A percentile compares a stretch with the other conserved stretches of the same genome.
Evolutionary conservation across 2,113 vertebrate genomes (phyloP).

Genomic region (Scatophagus argus): DNA sequence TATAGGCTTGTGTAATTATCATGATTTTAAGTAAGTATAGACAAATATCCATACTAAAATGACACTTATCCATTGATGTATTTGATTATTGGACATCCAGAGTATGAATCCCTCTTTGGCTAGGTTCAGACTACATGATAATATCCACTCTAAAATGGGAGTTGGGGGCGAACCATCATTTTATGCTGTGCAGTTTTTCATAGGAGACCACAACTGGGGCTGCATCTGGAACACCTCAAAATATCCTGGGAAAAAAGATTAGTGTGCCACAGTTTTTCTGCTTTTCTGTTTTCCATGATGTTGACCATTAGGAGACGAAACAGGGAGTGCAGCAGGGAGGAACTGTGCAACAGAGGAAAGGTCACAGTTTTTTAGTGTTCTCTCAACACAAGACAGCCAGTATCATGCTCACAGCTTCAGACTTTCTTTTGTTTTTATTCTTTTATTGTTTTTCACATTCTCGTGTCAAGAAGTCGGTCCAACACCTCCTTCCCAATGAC

Average conservation of each 20-base stretch:
- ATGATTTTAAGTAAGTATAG: not conserved
- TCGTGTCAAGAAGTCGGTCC: not conserved
- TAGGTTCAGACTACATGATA: not conserved
- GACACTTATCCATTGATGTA: not conserved
- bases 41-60: not conserved
- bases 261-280: not conserved
- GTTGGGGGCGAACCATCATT: not conserved
- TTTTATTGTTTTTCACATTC: not conserved
- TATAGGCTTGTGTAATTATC: not conserved
- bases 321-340: too few relatives aligned
- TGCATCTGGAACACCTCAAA: not conserved
- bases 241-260: too few relatives aligned
- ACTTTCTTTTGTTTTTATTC: too few relatives aligned
- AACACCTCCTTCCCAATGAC: not conserved
- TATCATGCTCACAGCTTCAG: too few relatives aligned
- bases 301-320: not conserved
- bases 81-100: not conserved
- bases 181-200: not conserved
- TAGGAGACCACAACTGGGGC: not conserved
- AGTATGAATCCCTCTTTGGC: not conserved
- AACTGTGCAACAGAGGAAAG: too few relatives aligned
- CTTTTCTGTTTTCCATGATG: not conserved
- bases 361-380: too few relatives aligned
- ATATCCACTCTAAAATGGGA: not conserved
- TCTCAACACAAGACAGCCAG: too few relatives aligned